A percentile compares a stretch with the other conserved stretches of the same genome.
These are phyloP conservation scores for Siderastrea siderea DNA, from an alignment of 92 coral and sea anemone species.

Conservation along the genomic window DNA sequence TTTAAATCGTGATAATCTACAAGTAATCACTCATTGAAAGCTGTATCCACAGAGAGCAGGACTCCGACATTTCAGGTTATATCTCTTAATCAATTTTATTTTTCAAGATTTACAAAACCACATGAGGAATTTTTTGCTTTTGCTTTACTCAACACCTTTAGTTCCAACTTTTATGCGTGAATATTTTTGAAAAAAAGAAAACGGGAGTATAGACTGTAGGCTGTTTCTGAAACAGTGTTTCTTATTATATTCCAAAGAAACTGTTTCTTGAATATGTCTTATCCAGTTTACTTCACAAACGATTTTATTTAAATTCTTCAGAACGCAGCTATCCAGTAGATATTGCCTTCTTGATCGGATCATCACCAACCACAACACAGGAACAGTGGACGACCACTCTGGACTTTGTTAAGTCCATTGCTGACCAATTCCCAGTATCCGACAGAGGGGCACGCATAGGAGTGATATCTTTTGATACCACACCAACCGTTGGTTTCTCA, in stretches of 20 bases:
- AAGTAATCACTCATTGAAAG: too few relatives aligned
- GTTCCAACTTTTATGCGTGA: too few relatives aligned
- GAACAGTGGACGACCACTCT: slow-evolving; percentile 72
- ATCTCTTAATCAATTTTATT: too few relatives aligned
- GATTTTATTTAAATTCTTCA: slow-evolving; percentile 4
- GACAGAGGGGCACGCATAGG: slow-evolving; percentile 78
- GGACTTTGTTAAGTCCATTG: slow-evolving; percentile 62
- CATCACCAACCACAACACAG: slow-evolving; percentile 73
- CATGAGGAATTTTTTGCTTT: too few relatives aligned
- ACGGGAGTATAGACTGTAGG: too few relatives aligned
- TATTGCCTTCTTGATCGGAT: slow-evolving; percentile 82
- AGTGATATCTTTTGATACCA: slow-evolving; percentile 63
- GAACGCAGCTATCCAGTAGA: slow-evolving; percentile 84
- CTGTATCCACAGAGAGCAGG: too few relatives aligned
- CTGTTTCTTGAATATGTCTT: too few relatives aligned
- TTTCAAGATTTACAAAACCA: too few relatives aligned
- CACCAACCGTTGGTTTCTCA: slow-evolving; percentile 63
- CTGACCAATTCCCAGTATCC: slow-evolving; percentile 69
- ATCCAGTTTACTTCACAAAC: not conserved
- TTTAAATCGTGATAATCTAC: too few relatives aligned
- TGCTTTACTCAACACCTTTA: too few relatives aligned
- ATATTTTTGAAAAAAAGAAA: too few relatives aligned
- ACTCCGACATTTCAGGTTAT: too few relatives aligned
- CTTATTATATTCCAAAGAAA: not conserved
- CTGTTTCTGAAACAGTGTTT: not conserved